Evolutionary conservation across 2,113 vertebrate species (phyloP).

Genomic region (Myotis brandtii): DNA sequence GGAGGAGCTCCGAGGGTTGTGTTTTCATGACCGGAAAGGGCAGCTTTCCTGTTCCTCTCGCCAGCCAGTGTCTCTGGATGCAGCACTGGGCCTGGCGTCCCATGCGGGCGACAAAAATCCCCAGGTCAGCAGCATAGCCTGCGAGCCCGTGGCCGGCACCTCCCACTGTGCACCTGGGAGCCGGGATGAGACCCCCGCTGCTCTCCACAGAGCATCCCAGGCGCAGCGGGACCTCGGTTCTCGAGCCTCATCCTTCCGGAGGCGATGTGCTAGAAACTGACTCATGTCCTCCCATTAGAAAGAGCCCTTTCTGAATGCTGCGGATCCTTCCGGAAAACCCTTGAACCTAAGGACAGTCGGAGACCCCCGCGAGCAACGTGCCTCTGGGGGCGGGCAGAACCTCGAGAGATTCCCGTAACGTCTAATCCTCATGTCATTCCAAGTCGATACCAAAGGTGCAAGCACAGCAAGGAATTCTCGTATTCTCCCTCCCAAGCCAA

Average conservation of each 20-base stretch:
- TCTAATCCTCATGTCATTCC: background rate
- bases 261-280: no score
- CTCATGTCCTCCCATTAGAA: no score
- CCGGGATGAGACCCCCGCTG: background rate
- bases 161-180: fast-evolving
- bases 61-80: background rate
- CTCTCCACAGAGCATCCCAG: no score
- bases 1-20: background rate
- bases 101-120: background rate
- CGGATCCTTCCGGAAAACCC: background rate
- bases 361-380: fast-evolving
- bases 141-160: background rate
- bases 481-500: background rate
- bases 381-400: background rate
- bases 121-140: background rate
- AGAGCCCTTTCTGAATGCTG: no score
- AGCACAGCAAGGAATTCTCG: background rate
- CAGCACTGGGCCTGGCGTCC: background rate
- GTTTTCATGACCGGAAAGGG: background rate
- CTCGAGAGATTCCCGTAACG: background rate
- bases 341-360: no score
- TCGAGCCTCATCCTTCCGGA: no score
- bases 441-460: background rate
- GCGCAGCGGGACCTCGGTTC: no score
- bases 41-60: background rate